phyloP scores from a whole-genome alignment of 2,797 vertebrate species.

The Smutsia temminckii region DNA sequence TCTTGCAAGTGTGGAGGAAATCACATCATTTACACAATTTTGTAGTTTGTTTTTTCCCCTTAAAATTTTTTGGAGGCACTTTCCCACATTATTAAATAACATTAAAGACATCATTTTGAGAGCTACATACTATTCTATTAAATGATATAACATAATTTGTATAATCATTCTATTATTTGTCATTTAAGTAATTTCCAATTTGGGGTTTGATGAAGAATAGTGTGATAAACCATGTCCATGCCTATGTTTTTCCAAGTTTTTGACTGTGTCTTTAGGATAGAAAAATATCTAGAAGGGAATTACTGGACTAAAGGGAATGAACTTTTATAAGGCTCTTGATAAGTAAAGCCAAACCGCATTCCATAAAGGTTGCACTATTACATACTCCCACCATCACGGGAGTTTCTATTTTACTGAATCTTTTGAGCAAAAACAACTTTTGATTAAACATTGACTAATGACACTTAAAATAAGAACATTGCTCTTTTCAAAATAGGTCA shows the following conservation, averaged over 20 bases:
- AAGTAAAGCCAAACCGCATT: slow-evolving; percentile 56
- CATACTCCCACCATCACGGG: slow-evolving; percentile 29
- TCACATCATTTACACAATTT: background rate
- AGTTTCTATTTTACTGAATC: slow-evolving; percentile 62
- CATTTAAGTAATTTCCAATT: slow-evolving; percentile 29
- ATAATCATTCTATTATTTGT: slow-evolving; percentile 27
- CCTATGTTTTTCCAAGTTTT: slow-evolving; percentile 49
- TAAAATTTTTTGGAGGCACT: background rate
- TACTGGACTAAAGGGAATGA: slow-evolving; percentile 32
- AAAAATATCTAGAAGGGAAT: slow-evolving; percentile 56
- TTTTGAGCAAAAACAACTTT: slow-evolving; percentile 55
- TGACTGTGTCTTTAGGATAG: slow-evolving; percentile 35
- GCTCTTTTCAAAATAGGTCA: slow-evolving; percentile 31
- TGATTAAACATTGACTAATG: slow-evolving; percentile 37
- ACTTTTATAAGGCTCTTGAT: slow-evolving; percentile 43
- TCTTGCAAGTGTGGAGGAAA: background rate
- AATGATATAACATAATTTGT: background rate
- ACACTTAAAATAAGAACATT: slow-evolving; percentile 14
- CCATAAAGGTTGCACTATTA: slow-evolving; percentile 47
- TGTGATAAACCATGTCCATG: background rate
- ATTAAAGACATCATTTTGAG: slow-evolving; percentile 24
- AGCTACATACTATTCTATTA: slow-evolving; percentile 45
- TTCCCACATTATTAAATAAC: background rate
- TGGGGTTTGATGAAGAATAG: slow-evolving; percentile 5
- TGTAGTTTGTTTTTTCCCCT: background rate